Evolutionary conservation across 2,113 vertebrate species (phyloP), one percentile per base, ranked within the genome.

Genomic region (Xenopus laevis): DNA sequence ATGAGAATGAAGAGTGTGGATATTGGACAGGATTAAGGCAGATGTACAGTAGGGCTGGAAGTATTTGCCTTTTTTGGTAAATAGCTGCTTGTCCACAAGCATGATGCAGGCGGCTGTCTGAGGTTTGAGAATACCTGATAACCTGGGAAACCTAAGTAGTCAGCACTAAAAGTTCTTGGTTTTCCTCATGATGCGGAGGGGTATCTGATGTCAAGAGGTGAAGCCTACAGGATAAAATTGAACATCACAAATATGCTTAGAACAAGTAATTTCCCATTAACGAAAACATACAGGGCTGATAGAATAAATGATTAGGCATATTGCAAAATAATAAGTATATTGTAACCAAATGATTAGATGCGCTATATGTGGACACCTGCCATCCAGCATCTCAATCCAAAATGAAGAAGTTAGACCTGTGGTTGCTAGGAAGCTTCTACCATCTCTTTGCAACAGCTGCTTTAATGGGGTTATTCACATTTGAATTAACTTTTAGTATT

Each of bases 21-120:
- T 83, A 79, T 72, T 81, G 85, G 85, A 80, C 78, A 80, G 87
- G 80, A 85, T 91, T 93, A 92, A 93, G 91, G 92, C 92, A 90
- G 90, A 84, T 87, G 85, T 72, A 89, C 86, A 86, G 80, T 81
- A 82, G 86, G 84, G 86, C 58, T 82, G 85, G 81, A 86, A 86
- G 87, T 84, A 57, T 74, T 83, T 89, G 78, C 89, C 90, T 86
- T 92, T 83, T 89, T 93, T 93, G 92, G 92, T 93, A 91, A 75
- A 84, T 84, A 92, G 92, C 91, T 92, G 90, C 90, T 92, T 89
- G 90, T 91, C 90, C 91, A 91, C 86, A 82, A 78, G 87, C 86
- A 85, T 78, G 88, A 87, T 85, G 89, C 83, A 82, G 90, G 86
- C 86, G 90, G 87, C 87, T 86, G 84, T 86, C 86, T 83, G 90